These are phyloP conservation scores for Riparia riparia DNA, from an alignment of 2,113 vertebrate species.

Conservation along the genomic window DNA sequence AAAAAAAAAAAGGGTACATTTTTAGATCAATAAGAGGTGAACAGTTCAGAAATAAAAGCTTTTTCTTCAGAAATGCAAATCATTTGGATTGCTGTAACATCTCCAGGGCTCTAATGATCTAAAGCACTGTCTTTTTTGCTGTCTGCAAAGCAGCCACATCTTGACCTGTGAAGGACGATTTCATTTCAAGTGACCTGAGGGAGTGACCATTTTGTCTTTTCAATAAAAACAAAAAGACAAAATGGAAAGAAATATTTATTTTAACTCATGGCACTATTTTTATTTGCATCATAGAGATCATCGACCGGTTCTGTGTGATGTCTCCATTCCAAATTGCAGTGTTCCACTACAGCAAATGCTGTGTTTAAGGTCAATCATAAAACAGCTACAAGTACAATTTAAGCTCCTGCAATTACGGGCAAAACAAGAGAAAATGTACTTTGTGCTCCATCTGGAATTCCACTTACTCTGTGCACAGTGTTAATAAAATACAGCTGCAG, in stretches of 20 bases:
- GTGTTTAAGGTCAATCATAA: conserved; percentile 16
- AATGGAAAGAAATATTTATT: conserved; percentile 19
- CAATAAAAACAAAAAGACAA: conserved; percentile 18
- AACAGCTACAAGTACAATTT: conserved; percentile 14
- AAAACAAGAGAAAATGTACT: background rate
- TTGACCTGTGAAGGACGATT: conserved; percentile 49
- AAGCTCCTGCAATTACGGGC: background rate
- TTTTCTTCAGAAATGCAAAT: conserved; percentile 41
- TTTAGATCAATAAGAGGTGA: background rate
- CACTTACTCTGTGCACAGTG: background rate
- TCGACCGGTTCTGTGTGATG: background rate
- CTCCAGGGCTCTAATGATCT: background rate
- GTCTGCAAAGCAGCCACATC: background rate
- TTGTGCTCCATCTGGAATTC: conserved; percentile 18
- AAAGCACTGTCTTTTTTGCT: background rate
- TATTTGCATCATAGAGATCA: background rate
- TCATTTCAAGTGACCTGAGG: conserved; percentile 23
- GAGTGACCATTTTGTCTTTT: background rate
- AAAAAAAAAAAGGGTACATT: background rate
- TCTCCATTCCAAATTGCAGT: background rate
- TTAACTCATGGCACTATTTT: background rate
- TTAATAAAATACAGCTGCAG: conserved; percentile 42
- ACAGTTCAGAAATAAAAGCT: conserved; percentile 15
- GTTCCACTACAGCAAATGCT: background rate
- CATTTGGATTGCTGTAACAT: background rate